These are phyloP conservation scores for Orientallactaga bullata DNA, from an alignment of 2,113 vertebrate genomes.

Conservation along the genomic window DNA sequence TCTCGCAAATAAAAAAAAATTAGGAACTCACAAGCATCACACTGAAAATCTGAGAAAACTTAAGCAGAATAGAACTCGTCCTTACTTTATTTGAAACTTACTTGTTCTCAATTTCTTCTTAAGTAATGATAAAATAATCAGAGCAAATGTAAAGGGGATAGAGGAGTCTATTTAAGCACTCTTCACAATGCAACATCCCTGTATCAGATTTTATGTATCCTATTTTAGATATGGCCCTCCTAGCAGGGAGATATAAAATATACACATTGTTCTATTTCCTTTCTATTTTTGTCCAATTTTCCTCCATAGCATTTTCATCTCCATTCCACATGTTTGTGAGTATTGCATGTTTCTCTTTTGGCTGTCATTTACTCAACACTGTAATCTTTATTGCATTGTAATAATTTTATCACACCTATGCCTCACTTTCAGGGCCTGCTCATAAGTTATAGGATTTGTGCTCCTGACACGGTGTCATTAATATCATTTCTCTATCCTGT, in stretches of 20 bases:
- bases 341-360: slow-evolving; percentile 34
- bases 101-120: slow-evolving; percentile 28
- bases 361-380: slow-evolving; percentile 32
- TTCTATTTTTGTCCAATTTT: slow-evolving; percentile 51
- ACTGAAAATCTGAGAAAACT: neutral
- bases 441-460: slow-evolving; percentile 50
- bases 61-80: neutral
- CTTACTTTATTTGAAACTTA: slow-evolving; percentile 29
- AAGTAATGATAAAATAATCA: slow-evolving; percentile 61
- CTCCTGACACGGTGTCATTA: slow-evolving; percentile 44
- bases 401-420: slow-evolving; percentile 64
- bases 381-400: slow-evolving; percentile 58
- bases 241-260: slow-evolving; percentile 23
- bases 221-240: neutral
- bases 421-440: slow-evolving; percentile 16
- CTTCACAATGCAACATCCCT: neutral
- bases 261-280: slow-evolving; percentile 3
- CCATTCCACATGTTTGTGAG: slow-evolving; percentile 61
- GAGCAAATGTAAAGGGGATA: slow-evolving; percentile 46
- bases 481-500: slow-evolving; percentile 38
- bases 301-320: slow-evolving; percentile 41
- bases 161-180: slow-evolving; percentile 29
- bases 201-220: slow-evolving; percentile 48
- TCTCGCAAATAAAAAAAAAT: too few relatives aligned
- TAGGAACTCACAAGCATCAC: neutral